These are phyloP conservation scores for Saccopteryx leptura DNA, from an alignment of 2,113 vertebrate genomes.

Conservation along the genomic window DNA sequence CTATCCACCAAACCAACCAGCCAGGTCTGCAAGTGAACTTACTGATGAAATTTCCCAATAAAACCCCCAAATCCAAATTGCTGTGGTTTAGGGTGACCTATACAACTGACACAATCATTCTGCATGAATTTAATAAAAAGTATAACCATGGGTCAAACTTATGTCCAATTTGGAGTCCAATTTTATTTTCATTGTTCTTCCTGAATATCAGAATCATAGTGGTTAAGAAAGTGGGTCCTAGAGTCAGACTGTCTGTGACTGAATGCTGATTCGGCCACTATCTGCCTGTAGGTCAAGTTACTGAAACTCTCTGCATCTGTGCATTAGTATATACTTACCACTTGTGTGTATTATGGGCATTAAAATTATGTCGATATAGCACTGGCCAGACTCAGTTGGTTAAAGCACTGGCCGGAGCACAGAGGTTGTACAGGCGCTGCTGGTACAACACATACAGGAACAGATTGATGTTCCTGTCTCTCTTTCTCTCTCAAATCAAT, in stretches of 20 bases:
- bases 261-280: neutral
- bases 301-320: neutral
- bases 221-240: neutral
- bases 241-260: neutral
- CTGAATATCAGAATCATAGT: neutral
- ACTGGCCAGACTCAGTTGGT: too few relatives aligned
- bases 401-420: too few relatives aligned
- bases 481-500: too few relatives aligned
- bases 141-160: neutral
- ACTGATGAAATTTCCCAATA: constrained; percentile 36
- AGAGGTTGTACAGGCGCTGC: too few relatives aligned
- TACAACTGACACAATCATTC: neutral
- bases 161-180: neutral
- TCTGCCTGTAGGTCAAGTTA: neutral
- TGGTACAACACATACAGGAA: too few relatives aligned
- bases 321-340: neutral
- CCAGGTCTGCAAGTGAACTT: neutral
- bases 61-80: constrained; percentile 33
- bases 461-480: too few relatives aligned
- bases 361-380: neutral
- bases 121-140: constrained; percentile 18
- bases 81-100: constrained; percentile 12
- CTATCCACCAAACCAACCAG: too few relatives aligned
- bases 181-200: neutral
- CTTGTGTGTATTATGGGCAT: neutral